Evolutionary conservation across 2,888 invertebrate species (phyloP).

Genomic region (Junonia oenone): DNA sequence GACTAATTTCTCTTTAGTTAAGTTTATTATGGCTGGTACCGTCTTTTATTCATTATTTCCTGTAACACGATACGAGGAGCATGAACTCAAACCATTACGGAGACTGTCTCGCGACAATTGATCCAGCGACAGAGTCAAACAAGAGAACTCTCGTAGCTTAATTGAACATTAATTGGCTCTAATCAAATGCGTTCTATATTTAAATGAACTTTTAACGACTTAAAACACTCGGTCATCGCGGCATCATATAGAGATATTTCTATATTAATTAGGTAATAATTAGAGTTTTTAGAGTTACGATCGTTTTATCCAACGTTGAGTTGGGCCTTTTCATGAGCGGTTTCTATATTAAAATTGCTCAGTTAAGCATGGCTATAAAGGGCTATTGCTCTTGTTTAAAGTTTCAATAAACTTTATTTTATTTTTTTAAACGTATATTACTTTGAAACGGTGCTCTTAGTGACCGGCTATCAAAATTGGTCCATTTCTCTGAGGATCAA

Average conservation of each 20-base stretch:
- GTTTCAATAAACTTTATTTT: not conserved
- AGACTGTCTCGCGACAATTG: constrained; percentile 59
- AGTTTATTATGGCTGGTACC: constrained; percentile 27
- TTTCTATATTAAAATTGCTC: not conserved
- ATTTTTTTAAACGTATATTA: not conserved
- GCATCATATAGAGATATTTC: constrained; percentile 19
- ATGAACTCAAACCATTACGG: constrained; percentile 53
- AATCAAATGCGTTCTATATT: constrained; percentile 78
- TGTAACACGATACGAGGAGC: constrained; percentile 43
- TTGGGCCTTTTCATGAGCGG: not conserved
- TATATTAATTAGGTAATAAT: constrained; percentile 1
- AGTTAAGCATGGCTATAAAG: not conserved
- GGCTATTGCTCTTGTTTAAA: not conserved
- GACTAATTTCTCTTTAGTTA: constrained; percentile 15
- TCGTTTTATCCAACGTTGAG: not conserved
- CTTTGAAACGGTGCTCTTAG: constrained; percentile 5
- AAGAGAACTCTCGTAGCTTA: constrained; percentile 59
- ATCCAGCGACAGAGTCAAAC: constrained; percentile 53
- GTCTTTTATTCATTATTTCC: constrained; percentile 37
- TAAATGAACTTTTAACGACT: constrained; percentile 72
- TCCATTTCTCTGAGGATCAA: constrained; percentile 66
- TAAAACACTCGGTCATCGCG: constrained; percentile 35
- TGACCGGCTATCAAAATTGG: constrained; percentile 41
- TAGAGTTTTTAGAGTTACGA: not conserved
- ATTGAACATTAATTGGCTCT: constrained; percentile 74